Percentiles rank a stretch among this genome's conserved stretches.
phyloP scores from a whole-genome alignment of 92 coral and sea anemone species.

The Porites lobata region DNA sequence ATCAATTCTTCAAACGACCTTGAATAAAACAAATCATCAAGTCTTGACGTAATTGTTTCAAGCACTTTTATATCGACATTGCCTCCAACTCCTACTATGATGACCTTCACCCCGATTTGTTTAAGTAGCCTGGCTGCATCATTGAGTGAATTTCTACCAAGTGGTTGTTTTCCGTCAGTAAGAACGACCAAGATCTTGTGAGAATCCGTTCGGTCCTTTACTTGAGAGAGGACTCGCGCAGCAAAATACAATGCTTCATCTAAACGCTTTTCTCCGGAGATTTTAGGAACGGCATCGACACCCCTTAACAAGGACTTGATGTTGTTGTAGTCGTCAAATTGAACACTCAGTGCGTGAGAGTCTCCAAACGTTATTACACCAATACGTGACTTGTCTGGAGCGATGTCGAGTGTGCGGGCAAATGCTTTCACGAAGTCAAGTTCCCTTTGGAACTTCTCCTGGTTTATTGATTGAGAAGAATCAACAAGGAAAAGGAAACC shows the following conservation, averaged over 20 bases:
- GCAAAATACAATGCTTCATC: conserved; percentile 69
- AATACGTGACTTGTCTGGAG: conserved; percentile 78
- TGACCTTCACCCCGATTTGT: conserved; percentile 70
- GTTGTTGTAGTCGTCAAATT: conserved; percentile 70
- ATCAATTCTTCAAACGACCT: conserved; percentile 65
- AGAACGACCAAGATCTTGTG: conserved; percentile 75
- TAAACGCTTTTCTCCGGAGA: conserved; percentile 70
- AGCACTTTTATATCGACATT: conserved; percentile 52
- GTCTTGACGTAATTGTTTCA: conserved; percentile 42
- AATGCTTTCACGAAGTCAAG: conserved; percentile 84
- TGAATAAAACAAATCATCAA: conserved; percentile 68
- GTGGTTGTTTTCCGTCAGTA: conserved; percentile 72
- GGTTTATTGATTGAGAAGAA: conserved; percentile 74
- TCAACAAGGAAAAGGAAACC: conserved; percentile 81
- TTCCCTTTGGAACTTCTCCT: conserved; percentile 66
- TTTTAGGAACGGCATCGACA: conserved; percentile 60
- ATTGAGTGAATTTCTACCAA: conserved; percentile 71
- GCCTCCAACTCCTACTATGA: conserved; percentile 78
- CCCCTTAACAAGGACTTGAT: conserved; percentile 63
- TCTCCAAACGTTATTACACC: conserved; percentile 79
- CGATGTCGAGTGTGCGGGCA: conserved; percentile 60
- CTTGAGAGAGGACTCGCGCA: conserved; percentile 66
- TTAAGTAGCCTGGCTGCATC: conserved; percentile 72
- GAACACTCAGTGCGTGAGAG: conserved; percentile 57
- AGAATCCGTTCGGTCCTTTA: conserved; percentile 54